Evolutionary conservation across 2,113 vertebrate species (phyloP).

Genomic region (Sturnus vulgaris): DNA sequence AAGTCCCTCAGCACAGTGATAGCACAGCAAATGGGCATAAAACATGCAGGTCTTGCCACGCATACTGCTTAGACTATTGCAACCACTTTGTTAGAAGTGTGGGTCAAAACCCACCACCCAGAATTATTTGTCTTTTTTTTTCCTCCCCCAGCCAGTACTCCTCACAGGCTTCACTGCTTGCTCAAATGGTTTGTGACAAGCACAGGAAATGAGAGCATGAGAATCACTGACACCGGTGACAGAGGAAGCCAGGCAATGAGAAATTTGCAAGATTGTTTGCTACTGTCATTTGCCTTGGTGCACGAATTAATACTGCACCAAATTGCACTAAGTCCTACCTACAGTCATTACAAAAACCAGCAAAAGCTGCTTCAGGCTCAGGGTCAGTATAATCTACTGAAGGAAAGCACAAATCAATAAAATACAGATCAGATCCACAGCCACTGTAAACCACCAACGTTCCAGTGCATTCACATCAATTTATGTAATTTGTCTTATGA

Average conservation of each 20-base stretch:
- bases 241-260: neutral
- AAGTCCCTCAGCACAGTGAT: neutral
- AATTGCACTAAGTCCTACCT: neutral
- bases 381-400: neutral
- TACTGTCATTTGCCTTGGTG: neutral
- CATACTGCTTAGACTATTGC: neutral
- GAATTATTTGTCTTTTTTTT: neutral
- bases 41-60: neutral
- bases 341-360: neutral
- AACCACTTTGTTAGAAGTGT: neutral
- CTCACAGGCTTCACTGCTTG: neutral
- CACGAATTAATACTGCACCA: neutral
- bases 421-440: neutral
- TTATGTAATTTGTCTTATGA: neutral
- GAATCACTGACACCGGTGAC: neutral
- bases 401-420: neutral
- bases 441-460: neutral
- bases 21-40: neutral
- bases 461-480: neutral
- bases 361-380: neutral
- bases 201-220: neutral
- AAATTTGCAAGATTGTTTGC: neutral
- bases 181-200: constrained; percentile 2
- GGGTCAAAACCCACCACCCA: neutral
- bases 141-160: neutral